These are phyloP conservation scores for Euleptes europaea DNA, from an alignment of 2,113 vertebrate genomes.

Conservation along the genomic window DNA sequence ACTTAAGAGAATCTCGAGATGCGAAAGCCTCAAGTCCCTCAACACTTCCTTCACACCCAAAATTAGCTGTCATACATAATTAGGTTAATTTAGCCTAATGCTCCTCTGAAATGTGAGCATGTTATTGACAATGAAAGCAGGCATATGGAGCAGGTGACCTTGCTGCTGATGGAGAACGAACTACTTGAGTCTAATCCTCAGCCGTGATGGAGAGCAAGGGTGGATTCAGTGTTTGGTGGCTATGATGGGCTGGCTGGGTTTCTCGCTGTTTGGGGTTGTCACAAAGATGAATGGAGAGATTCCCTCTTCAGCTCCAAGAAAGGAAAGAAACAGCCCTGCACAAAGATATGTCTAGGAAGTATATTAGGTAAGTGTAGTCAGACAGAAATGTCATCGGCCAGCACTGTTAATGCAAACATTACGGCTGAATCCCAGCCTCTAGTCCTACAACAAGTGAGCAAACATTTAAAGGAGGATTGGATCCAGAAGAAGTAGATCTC, in stretches of 20 bases:
- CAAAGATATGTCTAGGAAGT: neutral
- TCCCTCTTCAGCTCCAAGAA: neutral
- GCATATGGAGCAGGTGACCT: conserved; percentile 68
- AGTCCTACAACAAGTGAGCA: too few species aligned
- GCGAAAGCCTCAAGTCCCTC: conserved; percentile 51
- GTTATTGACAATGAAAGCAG: conserved; percentile 70
- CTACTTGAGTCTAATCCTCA: neutral
- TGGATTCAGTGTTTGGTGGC: neutral
- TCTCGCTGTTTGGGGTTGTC: neutral
- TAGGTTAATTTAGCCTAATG: conserved; percentile 65
- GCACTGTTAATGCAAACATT: neutral
- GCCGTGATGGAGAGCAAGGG: neutral
- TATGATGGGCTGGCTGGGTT: neutral
- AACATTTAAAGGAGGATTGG: too few species aligned
- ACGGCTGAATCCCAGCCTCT: too few species aligned
- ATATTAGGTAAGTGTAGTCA: too few species aligned
- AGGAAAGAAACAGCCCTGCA: neutral
- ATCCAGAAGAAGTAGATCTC: too few species aligned
- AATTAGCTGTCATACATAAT: conserved; percentile 77
- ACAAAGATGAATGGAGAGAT: neutral
- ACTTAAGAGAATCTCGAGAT: neutral
- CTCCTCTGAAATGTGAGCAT: conserved; percentile 56
- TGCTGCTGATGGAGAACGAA: conserved; percentile 34
- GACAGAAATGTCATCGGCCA: too few species aligned
- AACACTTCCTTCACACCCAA: conserved; percentile 63